These are phyloP conservation scores for Pempheris klunzingeri DNA, from an alignment of 2,797 vertebrate genomes.

Conservation along the genomic window DNA sequence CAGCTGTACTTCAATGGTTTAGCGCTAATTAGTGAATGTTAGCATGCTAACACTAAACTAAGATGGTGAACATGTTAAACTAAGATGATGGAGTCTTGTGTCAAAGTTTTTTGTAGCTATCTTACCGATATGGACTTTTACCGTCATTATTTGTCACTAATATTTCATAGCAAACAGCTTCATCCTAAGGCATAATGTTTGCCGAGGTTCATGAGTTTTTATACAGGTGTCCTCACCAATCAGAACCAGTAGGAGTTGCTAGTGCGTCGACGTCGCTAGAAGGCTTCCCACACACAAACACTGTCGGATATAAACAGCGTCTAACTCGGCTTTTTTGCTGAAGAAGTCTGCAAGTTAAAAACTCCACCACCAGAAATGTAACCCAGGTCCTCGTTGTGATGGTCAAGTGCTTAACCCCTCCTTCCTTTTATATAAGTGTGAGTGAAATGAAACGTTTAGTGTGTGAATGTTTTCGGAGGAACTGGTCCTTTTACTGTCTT, in stretches of 20 bases:
- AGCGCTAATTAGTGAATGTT: background rate
- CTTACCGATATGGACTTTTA: background rate
- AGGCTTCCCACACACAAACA: background rate
- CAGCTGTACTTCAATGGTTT: background rate
- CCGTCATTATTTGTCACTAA: background rate
- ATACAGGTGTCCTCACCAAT: background rate
- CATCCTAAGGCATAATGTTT: background rate
- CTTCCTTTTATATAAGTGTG: background rate
- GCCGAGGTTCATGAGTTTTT: background rate
- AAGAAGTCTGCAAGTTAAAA: background rate
- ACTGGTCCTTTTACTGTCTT: background rate
- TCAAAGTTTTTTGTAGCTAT: background rate
- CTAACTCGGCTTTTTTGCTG: background rate
- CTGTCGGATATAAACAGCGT: background rate
- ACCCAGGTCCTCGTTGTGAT: background rate
- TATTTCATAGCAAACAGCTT: background rate
- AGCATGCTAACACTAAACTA: background rate
- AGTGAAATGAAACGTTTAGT: constrained; percentile 9
- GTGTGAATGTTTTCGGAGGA: background rate
- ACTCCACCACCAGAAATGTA: background rate
- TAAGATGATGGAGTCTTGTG: background rate
- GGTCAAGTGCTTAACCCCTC: background rate
- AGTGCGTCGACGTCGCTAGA: background rate
- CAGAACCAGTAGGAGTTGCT: background rate
- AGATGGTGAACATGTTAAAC: background rate